Conservation (phyloP, 2,888 invertebrate genomes). For the Tetragonisca angustula region DNA sequence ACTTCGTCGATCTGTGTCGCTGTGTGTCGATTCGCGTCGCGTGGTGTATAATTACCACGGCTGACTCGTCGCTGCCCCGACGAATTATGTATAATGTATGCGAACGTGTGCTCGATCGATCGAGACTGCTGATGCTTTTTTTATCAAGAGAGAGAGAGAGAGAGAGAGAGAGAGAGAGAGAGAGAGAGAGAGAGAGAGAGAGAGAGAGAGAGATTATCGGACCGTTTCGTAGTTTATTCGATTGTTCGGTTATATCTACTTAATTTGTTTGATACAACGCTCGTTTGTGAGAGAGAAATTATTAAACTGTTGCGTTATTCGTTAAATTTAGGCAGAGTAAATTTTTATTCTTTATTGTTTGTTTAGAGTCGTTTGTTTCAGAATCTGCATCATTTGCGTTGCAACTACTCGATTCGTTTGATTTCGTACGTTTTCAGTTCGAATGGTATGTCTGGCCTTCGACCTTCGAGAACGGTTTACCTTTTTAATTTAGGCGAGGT, state of each 20-base stretch:
- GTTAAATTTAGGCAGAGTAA: no score
- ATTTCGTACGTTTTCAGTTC: no score
- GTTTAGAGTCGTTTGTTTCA: background rate
- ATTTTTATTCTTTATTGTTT: no score
- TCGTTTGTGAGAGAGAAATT: background rate
- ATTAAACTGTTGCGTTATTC: no score
- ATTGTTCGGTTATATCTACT: background rate
- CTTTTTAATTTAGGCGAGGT: background rate
- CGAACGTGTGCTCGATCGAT: background rate
- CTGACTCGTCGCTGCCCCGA: background rate
- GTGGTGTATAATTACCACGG: background rate
- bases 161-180: no score
- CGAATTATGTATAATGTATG: background rate
- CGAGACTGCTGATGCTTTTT: background rate
- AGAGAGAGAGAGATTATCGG: background rate
- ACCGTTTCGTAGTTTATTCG: background rate
- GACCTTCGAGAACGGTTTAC: no score
- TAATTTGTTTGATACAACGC: no score
- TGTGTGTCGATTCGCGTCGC: background rate
- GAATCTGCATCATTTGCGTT: no score
- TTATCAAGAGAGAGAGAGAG: no score
- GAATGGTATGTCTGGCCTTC: background rate
- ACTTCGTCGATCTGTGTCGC: background rate
- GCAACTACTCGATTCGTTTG: no score
- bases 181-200: no score